Evolutionary conservation across 2,888 invertebrate genomes (phyloP).

Genomic region (Oligia fasciuncula): DNA sequence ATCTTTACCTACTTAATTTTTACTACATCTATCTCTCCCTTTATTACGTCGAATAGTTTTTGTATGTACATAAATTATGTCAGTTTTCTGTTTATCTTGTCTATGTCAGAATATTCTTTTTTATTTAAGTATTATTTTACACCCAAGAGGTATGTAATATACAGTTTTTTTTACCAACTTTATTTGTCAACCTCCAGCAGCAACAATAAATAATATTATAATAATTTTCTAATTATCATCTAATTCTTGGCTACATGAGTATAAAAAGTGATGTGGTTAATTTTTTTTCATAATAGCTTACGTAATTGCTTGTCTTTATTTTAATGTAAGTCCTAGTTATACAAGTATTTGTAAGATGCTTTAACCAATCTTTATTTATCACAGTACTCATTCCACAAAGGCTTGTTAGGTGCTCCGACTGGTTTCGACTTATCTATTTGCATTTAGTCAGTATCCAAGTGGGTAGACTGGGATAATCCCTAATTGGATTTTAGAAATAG

Average conservation of each 20-base stretch:
- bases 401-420: neutral
- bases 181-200: no score
- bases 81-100: no score
- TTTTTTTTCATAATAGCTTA: neutral
- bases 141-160: no score
- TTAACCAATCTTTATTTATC: neutral
- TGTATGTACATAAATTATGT: no score
- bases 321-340: neutral
- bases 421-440: neutral
- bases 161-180: no score
- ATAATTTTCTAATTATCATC: neutral
- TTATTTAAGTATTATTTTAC: no score
- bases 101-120: no score
- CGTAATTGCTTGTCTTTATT: neutral
- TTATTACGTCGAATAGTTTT: neutral
- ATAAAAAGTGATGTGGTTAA: neutral
- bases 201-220: no score
- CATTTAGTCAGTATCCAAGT: conserved; percentile 1
- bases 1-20: neutral
- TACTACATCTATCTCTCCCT: neutral
- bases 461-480: neutral
- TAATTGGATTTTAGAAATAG: conserved; percentile 2
- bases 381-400: neutral
- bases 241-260: neutral
- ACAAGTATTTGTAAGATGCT: neutral